Conservation (phyloP, 2,113 vertebrate genomes). For the Trematocara stigmaticum region DNA sequence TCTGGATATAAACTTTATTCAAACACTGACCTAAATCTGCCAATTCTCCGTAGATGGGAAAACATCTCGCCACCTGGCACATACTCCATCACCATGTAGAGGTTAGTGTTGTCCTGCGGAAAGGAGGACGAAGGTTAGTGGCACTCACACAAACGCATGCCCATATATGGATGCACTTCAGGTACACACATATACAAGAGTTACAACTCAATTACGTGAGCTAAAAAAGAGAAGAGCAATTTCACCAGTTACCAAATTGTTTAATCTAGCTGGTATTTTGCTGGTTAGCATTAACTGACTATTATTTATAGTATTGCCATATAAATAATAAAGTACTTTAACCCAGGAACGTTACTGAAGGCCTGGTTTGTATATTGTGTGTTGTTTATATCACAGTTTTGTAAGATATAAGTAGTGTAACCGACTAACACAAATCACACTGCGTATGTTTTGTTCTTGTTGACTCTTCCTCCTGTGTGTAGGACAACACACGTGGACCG, state of each 20-base stretch:
- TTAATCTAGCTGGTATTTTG: neutral
- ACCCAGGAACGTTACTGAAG: neutral
- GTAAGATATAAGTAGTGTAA: neutral
- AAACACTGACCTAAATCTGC: conserved; percentile 83
- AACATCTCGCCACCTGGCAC: conserved; percentile 92
- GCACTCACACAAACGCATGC: neutral
- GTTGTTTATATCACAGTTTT: neutral
- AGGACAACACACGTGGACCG: neutral
- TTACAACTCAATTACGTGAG: neutral
- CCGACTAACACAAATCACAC: neutral
- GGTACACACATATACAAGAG: neutral
- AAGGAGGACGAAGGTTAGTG: conserved; percentile 19
- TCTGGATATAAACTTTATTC: neutral
- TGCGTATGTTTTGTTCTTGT: neutral
- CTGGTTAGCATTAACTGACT: neutral
- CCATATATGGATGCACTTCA: neutral
- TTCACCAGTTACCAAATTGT: neutral
- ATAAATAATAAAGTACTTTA: neutral
- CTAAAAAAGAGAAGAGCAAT: neutral
- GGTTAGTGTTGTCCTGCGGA: conserved; percentile 84
- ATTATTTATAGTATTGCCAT: neutral
- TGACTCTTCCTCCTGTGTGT: neutral
- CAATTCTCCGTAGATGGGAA: conserved; percentile 87
- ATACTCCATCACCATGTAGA: conserved; percentile 96
- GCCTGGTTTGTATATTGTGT: neutral